Evolutionary conservation across 2,888 invertebrate species (phyloP), one percentile per base, ranked within the genome.

Genomic region (Tupiocoris notatus): DNA sequence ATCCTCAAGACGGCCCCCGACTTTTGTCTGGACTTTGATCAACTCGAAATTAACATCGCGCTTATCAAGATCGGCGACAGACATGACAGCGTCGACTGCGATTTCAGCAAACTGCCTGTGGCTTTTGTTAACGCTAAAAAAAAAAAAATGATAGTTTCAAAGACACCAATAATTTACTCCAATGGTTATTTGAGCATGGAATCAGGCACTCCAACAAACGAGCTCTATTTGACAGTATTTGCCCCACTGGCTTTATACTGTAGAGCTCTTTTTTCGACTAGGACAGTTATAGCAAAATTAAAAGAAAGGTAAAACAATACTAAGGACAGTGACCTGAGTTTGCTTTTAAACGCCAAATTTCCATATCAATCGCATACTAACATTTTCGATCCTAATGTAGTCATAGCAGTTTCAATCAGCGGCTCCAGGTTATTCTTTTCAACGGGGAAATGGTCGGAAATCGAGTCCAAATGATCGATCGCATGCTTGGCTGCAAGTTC

Each of bases 31-130:
- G 77, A 99, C 92, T 85, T 99, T 99, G 84, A 99, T 99, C 81
- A 99, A 87, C 85, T 99, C 99, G 86, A 99, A 99, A 86, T 99
- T 98, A 0, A 99, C 98, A 86, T 99, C 99, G 77, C 91, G 90
- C 80, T 92, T 92, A 81, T 93, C 92, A 80, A 98, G 86, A 85
- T 99, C 96, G 2, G 98, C 98, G 3, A 99, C 99, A 62, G 96
- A 91, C 80, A 99, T 87, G 0, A 99, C 94, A 1, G 98, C 98
- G 87, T 98, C 87, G 0, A 99, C 99, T 77, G 98, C 98, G 84
- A 99, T 99, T 86, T 98, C 95, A 9, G 99, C 99, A 95, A 99
- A 97, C 85, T 97, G 92, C 66, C 93, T 88, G 83, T 98, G 96
- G 82, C 97, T 97, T 83, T 97, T 95, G 83, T 98, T 99, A 18